Evolutionary conservation across 2,888 invertebrate species (phyloP).

Genomic region (Parnassius mnemosyne): DNA sequence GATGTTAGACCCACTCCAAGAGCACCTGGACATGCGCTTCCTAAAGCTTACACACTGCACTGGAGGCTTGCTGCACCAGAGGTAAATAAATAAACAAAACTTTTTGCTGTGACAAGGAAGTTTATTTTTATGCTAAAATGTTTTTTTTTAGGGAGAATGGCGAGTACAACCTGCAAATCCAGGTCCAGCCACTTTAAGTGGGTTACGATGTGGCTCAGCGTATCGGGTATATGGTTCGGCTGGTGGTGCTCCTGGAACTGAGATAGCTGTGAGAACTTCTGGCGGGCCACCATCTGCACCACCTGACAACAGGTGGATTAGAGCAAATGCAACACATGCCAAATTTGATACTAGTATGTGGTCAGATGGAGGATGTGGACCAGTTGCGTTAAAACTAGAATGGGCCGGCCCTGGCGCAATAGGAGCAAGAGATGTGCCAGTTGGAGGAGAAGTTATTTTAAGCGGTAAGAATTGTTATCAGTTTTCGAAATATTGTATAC

Average conservation of each 20-base stretch:
- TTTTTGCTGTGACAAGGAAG: constrained; percentile 29
- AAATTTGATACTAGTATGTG: constrained; percentile 89
- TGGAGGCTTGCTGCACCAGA: constrained; percentile 85
- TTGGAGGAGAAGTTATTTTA: constrained; percentile 70
- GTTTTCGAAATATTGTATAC: too few species aligned
- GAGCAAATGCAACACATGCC: constrained; percentile 89
- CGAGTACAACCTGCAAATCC: constrained; percentile 74
- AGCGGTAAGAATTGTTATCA: constrained; percentile 50
- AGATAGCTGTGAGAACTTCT: constrained; percentile 89
- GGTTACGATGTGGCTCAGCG: constrained; percentile 90
- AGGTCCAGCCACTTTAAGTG: constrained; percentile 81
- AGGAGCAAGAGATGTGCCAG: constrained; percentile 69
- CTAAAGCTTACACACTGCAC: constrained; percentile 83
- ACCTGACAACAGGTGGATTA: constrained; percentile 86
- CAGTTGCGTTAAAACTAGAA: constrained; percentile 89
- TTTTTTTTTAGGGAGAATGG: constrained; percentile 83
- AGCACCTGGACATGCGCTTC: constrained; percentile 65
- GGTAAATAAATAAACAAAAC: constrained; percentile 71
- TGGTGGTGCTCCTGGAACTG: constrained; percentile 87
- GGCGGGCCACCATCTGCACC: constrained; percentile 84
- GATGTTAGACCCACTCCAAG: constrained; percentile 62
- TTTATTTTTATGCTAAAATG: background rate
- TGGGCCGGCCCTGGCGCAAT: constrained; percentile 78
- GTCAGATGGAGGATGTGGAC: constrained; percentile 92
- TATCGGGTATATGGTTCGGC: constrained; percentile 91